Evolutionary conservation across 2,888 invertebrate species (phyloP).

Genomic region (Ramazzottius varieornatus): DNA sequence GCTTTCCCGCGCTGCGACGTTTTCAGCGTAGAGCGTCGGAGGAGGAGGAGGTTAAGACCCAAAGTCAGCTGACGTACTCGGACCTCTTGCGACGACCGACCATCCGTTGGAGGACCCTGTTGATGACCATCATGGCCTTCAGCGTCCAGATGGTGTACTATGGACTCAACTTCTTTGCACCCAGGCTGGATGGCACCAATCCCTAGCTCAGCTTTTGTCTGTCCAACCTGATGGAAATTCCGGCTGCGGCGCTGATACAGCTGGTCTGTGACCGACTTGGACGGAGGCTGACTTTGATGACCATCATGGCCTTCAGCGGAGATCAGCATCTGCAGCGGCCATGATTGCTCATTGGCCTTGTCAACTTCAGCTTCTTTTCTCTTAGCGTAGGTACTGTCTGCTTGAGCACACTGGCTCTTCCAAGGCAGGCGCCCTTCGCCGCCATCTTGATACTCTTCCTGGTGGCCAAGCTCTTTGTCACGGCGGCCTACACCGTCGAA

Average conservation of each 20-base stretch:
- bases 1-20: too few relatives aligned
- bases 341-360: too few relatives aligned
- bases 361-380: too few relatives aligned
- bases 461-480: not conserved
- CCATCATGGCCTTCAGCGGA: not conserved
- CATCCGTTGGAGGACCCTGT: not conserved
- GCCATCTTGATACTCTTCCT: not conserved
- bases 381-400: not conserved
- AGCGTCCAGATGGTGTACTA: not conserved
- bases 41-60: too few relatives aligned
- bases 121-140: not conserved
- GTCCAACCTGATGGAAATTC: not conserved
- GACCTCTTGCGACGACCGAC: not conserved
- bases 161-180: not conserved
- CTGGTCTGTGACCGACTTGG: not conserved
- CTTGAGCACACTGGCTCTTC: not conserved
- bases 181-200: not conserved
- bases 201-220: not conserved
- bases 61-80: too few relatives aligned
- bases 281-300: not conserved
- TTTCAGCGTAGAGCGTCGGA: too few relatives aligned
- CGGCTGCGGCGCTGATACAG: not conserved
- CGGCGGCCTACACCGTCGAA: not conserved
- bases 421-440: not conserved
- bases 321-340: too few relatives aligned